phyloP scores from a whole-genome alignment of 2,888 invertebrate genomes.

The Hemicrepidius hirtus region DNA sequence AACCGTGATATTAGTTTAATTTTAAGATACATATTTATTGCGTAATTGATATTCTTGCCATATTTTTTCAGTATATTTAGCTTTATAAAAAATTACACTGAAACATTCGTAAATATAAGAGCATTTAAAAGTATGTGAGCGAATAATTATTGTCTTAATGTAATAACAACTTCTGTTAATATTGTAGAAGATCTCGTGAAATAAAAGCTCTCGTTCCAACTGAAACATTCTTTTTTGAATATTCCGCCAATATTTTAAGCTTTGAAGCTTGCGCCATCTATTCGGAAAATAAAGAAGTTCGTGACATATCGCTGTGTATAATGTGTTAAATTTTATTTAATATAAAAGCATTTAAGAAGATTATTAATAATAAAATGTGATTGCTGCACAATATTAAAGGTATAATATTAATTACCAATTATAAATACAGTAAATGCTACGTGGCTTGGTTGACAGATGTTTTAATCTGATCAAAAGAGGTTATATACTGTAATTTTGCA shows the following conservation, averaged over 20 bases:
- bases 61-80: slow-evolving; percentile 53
- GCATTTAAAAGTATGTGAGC: slow-evolving; percentile 50
- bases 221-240: no score
- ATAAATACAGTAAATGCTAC: neutral
- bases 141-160: slow-evolving; percentile 59
- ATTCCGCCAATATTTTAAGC: slow-evolving; percentile 20
- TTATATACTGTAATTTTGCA: neutral
- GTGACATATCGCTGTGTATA: neutral
- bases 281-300: neutral
- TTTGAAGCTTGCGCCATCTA: neutral
- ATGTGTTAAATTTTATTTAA: neutral
- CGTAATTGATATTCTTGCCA: slow-evolving; percentile 60
- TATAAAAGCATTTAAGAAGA: neutral
- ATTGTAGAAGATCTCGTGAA: slow-evolving; percentile 58
- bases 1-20: slow-evolving; percentile 64
- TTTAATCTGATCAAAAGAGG: neutral
- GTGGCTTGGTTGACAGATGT: neutral
- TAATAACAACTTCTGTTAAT: slow-evolving; percentile 57
- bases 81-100: slow-evolving; percentile 37
- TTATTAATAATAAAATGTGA: neutral
- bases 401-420: neutral
- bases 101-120: slow-evolving; percentile 35
- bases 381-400: neutral
- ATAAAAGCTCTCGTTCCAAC: slow-evolving; percentile 50
- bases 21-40: slow-evolving; percentile 59